Percentiles rank a stretch among this genome's conserved stretches.
phyloP scores from a whole-genome alignment of 2,113 vertebrate genomes.

The Podocnemis expansa region DNA sequence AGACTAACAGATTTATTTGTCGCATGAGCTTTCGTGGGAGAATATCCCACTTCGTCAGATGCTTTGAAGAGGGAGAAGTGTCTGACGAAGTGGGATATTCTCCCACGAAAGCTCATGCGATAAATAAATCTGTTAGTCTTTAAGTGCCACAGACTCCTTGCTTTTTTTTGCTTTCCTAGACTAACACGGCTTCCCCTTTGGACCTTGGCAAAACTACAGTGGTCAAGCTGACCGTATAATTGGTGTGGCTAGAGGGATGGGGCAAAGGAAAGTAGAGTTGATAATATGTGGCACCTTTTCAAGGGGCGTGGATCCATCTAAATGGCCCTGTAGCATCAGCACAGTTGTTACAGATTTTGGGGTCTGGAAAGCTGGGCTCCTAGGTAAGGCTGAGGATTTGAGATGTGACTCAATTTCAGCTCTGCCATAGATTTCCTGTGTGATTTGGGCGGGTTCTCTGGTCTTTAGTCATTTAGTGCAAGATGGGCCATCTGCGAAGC shows the following conservation, averaged over 20 bases:
- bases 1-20: too few species aligned
- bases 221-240: too few species aligned
- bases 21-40: too few species aligned
- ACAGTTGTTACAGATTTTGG: neutral
- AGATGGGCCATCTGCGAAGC: too few species aligned
- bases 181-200: too few species aligned
- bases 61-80: too few species aligned
- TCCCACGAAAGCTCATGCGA: too few species aligned
- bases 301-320: neutral
- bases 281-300: neutral
- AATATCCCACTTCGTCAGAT: too few species aligned
- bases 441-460: neutral
- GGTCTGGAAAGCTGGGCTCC: neutral
- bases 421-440: neutral
- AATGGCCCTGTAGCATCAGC: neutral
- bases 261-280: accelerated
- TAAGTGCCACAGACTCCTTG: too few species aligned
- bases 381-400: neutral
- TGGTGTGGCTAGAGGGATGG: neutral
- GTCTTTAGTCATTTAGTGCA: neutral
- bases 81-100: too few species aligned
- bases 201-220: accelerated
- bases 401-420: neutral
- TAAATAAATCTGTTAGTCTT: too few species aligned
- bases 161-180: too few species aligned